Evolutionary conservation across 1,140 invertebrate species (phyloP), one percentile per base, ranked within the genome.

Genomic region (Drosophila pectinifera): DNA sequence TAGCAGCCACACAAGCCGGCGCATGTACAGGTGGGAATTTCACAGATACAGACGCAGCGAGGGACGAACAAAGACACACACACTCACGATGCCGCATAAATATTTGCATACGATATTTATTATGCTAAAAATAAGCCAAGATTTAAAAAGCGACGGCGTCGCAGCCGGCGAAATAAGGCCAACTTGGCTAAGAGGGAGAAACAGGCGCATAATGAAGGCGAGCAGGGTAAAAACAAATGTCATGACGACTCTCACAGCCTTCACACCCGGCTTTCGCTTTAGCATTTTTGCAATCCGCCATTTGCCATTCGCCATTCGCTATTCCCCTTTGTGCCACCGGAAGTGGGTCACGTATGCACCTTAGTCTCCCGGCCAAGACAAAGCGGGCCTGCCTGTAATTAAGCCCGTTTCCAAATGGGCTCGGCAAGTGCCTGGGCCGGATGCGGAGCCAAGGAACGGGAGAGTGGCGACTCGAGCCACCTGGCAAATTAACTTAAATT

Each of bases 71-170:
- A 73, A 76, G 61, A 69, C 24, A 43, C 62, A 48, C 16, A 58
- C 14, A 39, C 61, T 45, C 58, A 51, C 49, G 74, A 39, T 48
- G 58, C 55, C 67, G 58, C 84, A 84, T 80, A 84, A 89, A 84
- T 78, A 89, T 84, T 89, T 89, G 77, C 85, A 89, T 88, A 83
- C 69, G 64, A 78, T 84, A 88, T 88, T 89, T 89, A 90, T 84
- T 78, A 89, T 84, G 84, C 84, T 89, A 84, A 90, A 89, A 89
- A 89, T 89, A 89, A 89, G 84, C 85, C 73, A 90, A 84, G 84
- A 89, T 84, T 80, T 89, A 72, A 86, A 86, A 82, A 53, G 49
- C 49, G 49, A 53, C 49, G 49, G 22, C 49, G 49, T 22, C 31
- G 49, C 49, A 53, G 75, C 55, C 36, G 56, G 38, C 34, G 64